Conservation (phyloP, 2,797 vertebrate species). For the Mastacembelus armatus region DNA sequence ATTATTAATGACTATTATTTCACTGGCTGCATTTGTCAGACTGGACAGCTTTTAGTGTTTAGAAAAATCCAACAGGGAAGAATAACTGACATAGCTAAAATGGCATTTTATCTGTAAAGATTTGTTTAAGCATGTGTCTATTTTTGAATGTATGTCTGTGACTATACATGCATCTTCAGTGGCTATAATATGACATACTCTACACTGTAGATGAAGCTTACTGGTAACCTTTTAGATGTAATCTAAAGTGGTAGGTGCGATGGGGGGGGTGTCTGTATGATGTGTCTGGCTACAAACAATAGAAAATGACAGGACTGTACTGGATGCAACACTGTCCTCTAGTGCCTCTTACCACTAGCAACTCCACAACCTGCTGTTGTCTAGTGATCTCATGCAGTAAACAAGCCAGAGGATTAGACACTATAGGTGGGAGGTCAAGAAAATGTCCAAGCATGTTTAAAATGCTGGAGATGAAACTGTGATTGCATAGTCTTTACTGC, state of each 20-base stretch:
- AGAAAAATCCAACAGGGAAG: not conserved
- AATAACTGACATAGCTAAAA: constrained; percentile 8
- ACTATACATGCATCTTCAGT: constrained; percentile 4
- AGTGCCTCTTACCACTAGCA: constrained; percentile 38
- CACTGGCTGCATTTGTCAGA: constrained; percentile 28
- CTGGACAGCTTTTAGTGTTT: constrained; percentile 20
- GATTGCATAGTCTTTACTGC: constrained; percentile 4
- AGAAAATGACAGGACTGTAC: constrained; percentile 17
- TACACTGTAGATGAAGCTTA: not conserved
- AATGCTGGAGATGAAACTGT: not conserved
- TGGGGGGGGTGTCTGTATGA: constrained; percentile 18
- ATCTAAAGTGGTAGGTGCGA: constrained; percentile 22
- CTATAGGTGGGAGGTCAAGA: not conserved
- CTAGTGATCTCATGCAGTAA: constrained; percentile 1
- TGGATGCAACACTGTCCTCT: constrained; percentile 70
- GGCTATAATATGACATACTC: not conserved
- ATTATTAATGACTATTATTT: constrained; percentile 48
- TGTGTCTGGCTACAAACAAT: constrained; percentile 35
- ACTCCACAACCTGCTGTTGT: not conserved
- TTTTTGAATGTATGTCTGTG: not conserved
- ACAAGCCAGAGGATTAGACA: not conserved
- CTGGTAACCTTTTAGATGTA: constrained; percentile 18
- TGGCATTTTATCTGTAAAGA: not conserved
- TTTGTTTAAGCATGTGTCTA: not conserved
- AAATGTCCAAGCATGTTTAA: constrained; percentile 1